phyloP scores from a whole-genome alignment of 1,140 invertebrate genomes.

The Hylaeus volcanicus region DNA sequence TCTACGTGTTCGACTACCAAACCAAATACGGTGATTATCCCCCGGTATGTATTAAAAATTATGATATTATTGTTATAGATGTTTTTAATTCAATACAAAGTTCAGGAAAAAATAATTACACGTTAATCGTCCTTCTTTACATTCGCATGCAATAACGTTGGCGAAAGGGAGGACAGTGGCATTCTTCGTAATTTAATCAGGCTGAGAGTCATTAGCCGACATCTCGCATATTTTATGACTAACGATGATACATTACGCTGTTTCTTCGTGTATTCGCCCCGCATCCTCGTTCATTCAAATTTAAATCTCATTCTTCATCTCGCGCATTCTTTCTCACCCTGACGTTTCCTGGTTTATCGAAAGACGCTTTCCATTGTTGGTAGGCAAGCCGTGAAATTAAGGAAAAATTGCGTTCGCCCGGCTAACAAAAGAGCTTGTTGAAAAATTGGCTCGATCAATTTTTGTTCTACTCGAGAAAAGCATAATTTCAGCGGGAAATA shows the following conservation, averaged over 20 bases:
- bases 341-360: slow-evolving; percentile 16
- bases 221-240: slow-evolving; percentile 35
- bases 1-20: slow-evolving; percentile 97
- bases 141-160: background rate
- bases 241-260: slow-evolving; percentile 43
- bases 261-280: slow-evolving; percentile 15
- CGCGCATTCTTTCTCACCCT: slow-evolving; percentile 17
- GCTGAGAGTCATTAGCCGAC: slow-evolving; percentile 18
- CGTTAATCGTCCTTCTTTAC: too few species aligned
- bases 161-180: too few species aligned
- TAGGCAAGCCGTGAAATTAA: background rate
- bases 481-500: too few species aligned
- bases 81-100: too few species aligned
- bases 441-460: background rate
- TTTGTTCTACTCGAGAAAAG: background rate
- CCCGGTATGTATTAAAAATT: slow-evolving; percentile 83
- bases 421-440: background rate
- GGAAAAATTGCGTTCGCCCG: background rate
- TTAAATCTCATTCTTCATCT: slow-evolving; percentile 34
- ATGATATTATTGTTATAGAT: too few species aligned
- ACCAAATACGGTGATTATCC: slow-evolving; percentile 94
- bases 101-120: too few species aligned
- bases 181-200: slow-evolving; percentile 21
- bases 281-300: slow-evolving; percentile 22
- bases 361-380: background rate